phyloP scores from a whole-genome alignment of 2,113 vertebrate species.

The Gavialis gangeticus region DNA sequence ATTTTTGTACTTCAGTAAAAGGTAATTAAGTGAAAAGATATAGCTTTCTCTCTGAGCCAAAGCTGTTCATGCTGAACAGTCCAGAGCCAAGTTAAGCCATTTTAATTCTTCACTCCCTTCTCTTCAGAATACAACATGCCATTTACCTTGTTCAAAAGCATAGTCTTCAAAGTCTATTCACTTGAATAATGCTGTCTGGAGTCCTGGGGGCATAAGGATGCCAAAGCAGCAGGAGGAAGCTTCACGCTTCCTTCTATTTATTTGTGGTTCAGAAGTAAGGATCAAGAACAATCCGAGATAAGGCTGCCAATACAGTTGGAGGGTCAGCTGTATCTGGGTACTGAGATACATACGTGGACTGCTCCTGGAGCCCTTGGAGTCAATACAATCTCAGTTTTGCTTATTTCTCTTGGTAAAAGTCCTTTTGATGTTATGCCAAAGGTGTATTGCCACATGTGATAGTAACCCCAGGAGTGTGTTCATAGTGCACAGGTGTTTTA shows the following conservation, averaged over 20 bases:
- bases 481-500: background rate
- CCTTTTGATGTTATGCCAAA: background rate
- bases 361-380: background rate
- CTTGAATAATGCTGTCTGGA: conserved; percentile 1
- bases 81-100: background rate
- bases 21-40: conserved; percentile 24
- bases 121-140: background rate
- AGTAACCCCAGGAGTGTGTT: background rate
- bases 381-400: background rate
- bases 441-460: background rate
- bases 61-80: background rate
- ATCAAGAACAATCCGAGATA: conserved; percentile 37
- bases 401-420: background rate
- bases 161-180: background rate
- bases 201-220: conserved; percentile 28
- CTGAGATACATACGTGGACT: background rate
- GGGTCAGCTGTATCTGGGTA: background rate
- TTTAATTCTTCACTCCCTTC: conserved; percentile 26
- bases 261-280: conserved; percentile 34
- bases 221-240: conserved; percentile 44
- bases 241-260: conserved; percentile 46
- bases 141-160: background rate
- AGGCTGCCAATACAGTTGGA: conserved; percentile 16
- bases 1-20: conserved; percentile 24
- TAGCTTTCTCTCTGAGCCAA: background rate